A percentile compares a stretch with the other conserved stretches of the same genome.
These are phyloP conservation scores for Xiphorhynchus erythropygius DNA, from an alignment of 2,797 vertebrate species.

Conservation along the genomic window DNA sequence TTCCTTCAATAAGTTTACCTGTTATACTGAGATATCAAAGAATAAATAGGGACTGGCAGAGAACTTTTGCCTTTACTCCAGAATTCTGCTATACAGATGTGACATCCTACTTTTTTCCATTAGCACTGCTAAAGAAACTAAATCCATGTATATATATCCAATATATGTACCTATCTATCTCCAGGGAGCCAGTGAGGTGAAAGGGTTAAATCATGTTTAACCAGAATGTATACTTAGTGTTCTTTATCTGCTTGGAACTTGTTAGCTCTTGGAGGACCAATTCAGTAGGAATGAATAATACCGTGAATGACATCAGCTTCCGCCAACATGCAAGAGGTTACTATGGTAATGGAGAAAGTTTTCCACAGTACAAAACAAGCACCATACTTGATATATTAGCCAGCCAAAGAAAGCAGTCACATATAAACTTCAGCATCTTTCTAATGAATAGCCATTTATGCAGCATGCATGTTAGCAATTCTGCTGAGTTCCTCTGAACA, in stretches of 20 bases:
- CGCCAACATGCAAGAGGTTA: slow-evolving; percentile 85
- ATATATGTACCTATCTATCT: neutral
- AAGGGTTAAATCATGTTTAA: slow-evolving; percentile 75
- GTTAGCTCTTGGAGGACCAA: slow-evolving; percentile 74
- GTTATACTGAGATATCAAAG: neutral
- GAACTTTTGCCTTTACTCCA: neutral
- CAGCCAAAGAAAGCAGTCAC: slow-evolving; percentile 67
- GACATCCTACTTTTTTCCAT: neutral
- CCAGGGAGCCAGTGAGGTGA: neutral
- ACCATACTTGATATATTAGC: slow-evolving; percentile 83
- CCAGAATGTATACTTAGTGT: slow-evolving; percentile 79
- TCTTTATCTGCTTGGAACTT: slow-evolving; percentile 81
- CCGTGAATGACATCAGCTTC: slow-evolving; percentile 91
- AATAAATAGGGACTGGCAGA: neutral
- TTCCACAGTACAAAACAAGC: slow-evolving; percentile 79
- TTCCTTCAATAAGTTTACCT: neutral
- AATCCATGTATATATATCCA: neutral
- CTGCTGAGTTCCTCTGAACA: slow-evolving; percentile 62
- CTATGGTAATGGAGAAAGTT: slow-evolving; percentile 90
- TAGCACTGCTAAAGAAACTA: neutral
- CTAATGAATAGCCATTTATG: slow-evolving; percentile 70
- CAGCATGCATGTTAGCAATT: slow-evolving; percentile 64
- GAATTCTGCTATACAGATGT: neutral
- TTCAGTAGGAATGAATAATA: slow-evolving; percentile 76
- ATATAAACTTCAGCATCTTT: slow-evolving; percentile 67